Percentiles rank a stretch among this genome's conserved stretches.
Evolutionary conservation across 2,797 vertebrate genomes (phyloP).

Genomic region (Manis pentadactyla): DNA sequence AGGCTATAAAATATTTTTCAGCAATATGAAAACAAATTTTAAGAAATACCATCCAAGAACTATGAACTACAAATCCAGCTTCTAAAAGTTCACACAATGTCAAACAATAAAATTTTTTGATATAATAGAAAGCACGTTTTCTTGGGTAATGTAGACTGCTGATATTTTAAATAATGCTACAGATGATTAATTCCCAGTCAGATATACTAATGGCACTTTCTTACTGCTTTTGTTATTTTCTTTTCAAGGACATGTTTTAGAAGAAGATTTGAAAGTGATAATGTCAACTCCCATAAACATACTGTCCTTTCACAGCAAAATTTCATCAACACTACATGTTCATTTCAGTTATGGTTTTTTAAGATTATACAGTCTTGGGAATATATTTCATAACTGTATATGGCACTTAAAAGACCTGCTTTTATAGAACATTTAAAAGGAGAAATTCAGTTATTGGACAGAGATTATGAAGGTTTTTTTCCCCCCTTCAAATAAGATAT

Average conservation of each 20-base stretch:
- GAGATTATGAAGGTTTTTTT: neutral
- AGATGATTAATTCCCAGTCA: neutral
- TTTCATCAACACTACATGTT: conserved; percentile 49
- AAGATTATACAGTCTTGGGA: conserved; percentile 39
- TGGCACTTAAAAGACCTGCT: neutral
- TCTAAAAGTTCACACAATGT: conserved; percentile 81
- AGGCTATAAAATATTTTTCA: conserved; percentile 82
- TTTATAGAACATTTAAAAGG: conserved; percentile 21
- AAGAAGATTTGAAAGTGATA: conserved; percentile 41
- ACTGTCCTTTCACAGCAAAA: conserved; percentile 18
- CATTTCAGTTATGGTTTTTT: neutral
- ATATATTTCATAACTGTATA: conserved; percentile 34
- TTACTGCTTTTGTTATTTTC: neutral
- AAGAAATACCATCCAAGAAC: conserved; percentile 83
- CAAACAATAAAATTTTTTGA: conserved; percentile 83
- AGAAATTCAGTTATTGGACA: conserved; percentile 22
- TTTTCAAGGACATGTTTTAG: neutral
- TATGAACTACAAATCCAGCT: conserved; percentile 84
- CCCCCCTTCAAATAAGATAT: neutral
- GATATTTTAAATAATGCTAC: conserved; percentile 59
- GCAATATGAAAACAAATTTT: conserved; percentile 84
- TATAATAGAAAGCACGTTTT: conserved; percentile 85
- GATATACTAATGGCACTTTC: neutral
- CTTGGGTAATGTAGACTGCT: conserved; percentile 79
- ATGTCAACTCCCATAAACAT: conserved; percentile 49